Evolutionary conservation across 1,140 invertebrate species (phyloP).

Genomic region (Prorops nasuta): DNA sequence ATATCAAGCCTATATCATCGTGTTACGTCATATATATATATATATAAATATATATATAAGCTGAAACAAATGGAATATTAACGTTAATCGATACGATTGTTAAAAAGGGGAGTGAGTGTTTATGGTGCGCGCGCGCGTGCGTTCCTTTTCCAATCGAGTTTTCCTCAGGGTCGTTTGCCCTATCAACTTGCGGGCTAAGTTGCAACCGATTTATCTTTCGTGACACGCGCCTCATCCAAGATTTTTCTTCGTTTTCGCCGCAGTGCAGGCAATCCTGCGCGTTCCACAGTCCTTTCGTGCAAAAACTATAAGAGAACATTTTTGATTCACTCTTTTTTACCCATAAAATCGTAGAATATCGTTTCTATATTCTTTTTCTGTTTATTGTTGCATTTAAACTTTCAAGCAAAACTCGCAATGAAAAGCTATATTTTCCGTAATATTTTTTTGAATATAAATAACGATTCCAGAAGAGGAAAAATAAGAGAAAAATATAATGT

Average conservation of each 20-base stretch:
- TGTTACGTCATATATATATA: constrained; percentile 45
- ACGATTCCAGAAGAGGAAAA: no score
- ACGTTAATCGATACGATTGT: constrained; percentile 47
- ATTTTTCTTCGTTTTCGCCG: no score
- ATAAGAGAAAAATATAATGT: background rate
- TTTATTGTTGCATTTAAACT: background rate
- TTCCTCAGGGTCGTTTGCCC: no score
- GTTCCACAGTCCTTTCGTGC: no score
- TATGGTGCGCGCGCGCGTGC: constrained; percentile 11
- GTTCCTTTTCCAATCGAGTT: background rate
- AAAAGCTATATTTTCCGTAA: background rate
- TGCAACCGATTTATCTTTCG: no score
- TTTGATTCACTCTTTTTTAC: background rate
- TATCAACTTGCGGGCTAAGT: no score
- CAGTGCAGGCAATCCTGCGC: no score
- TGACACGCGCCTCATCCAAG: no score
- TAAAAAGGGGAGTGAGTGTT: constrained; percentile 38
- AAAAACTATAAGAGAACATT: no score
- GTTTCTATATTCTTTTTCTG: background rate
- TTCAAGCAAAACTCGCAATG: background rate
- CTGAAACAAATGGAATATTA: constrained; percentile 42
- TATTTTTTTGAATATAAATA: background rate
- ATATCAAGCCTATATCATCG: constrained; percentile 58
- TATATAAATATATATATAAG: constrained; percentile 23
- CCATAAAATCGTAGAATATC: background rate